Evolutionary conservation across 1,140 invertebrate species (phyloP), one percentile per base, ranked within the genome.

Genomic region (Lanistes nyassanus): DNA sequence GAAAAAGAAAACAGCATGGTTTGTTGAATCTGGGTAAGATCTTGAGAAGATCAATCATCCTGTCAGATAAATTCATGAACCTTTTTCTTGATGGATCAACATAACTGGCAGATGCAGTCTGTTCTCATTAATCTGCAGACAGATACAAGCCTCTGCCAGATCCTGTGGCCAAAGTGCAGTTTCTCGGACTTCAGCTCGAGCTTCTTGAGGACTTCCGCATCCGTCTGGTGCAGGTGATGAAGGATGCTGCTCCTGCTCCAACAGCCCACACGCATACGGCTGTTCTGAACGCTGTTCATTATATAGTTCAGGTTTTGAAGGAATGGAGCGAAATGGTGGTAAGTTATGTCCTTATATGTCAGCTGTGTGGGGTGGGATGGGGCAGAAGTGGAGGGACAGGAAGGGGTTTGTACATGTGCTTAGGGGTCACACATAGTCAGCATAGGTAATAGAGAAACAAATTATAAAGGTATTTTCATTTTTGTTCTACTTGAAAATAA

Each of bases 271-370:
- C 87, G 70, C 92, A 91, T 83, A 93, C 92, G 62, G 90, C 92
- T 37, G 94, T 98, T 80, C 90, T 97, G 13, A 98, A 98, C 89
- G 94, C 95, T 0, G 90, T 95, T 7, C 92, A 95, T 83, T 95
- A 97, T 85, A 91, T 97, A 3, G 90, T 92, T 13, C 92, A 92
- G 80, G 94, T 96, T 47, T 87, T 98, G 7, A 88, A 93, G 62
- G 95, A 98, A 82, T 98, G 96, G 96, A 94, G 94, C 37, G 92
- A 94, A 76, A 94, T 93, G 72, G 92, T 95, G 80, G 95, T 96
- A 91, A 90, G 91, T 16, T n/a, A n/a, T n/a, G n/a, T n/a, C n/a
- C n/a, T n/a, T n/a, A n/a, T n/a, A n/a, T n/a, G n/a, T n/a, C n/a
- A n/a, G n/a, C n/a, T n/a, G n/a, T n/a, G n/a, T n/a, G n/a, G n/a